Evolutionary conservation across 2,113 vertebrate genomes (phyloP), one percentile per base, ranked within the genome.

Genomic region (Ia io): DNA sequence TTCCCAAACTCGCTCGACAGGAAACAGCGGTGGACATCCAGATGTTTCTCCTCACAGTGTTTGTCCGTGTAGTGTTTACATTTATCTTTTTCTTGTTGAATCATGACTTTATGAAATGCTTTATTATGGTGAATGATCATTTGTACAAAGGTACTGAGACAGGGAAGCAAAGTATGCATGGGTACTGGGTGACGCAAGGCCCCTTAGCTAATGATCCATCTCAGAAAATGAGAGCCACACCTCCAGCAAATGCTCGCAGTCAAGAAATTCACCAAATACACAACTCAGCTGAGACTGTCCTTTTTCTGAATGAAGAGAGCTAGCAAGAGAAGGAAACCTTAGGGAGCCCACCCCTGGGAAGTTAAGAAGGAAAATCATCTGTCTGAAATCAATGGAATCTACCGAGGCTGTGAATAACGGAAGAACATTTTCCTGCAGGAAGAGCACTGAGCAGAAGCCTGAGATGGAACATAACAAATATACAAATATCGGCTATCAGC

Each of bases 61-160:
- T 80, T 85, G 88, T 96, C 95, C 86, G 90, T 44, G 32, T 44
- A 65, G 56, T 96, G 84, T 97, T 97, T 97, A 96, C 88, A 90
- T 90, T 78, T 71, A 97, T 94, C 86, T 95, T 91, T 94, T 77
- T 93, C 97, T 92, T 94, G 95, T 97, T 96, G 93, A 86, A 91
- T 88, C 59, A 32, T 59, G 90, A 93, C 87, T 94, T 94, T 84
- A 84, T 95, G 97, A 59, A 79, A 79, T n/a, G 40, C 5, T 49
- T 42, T 23, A 93, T 40, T 79, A 61, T 28, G 22, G 37, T n/a
- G 65, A 77, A 25, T 56, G 94, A 96, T 76, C 93, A 88, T 84
- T 88, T 84, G 40, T 71, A 96, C 96, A 85, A 84, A 91, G 69
- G 92, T 53, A 23, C 59, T 73, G 82, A 80, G 79, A 69, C 40